Conservation (phyloP, 2,888 invertebrate genomes). For the Campoletis raptor region DNA sequence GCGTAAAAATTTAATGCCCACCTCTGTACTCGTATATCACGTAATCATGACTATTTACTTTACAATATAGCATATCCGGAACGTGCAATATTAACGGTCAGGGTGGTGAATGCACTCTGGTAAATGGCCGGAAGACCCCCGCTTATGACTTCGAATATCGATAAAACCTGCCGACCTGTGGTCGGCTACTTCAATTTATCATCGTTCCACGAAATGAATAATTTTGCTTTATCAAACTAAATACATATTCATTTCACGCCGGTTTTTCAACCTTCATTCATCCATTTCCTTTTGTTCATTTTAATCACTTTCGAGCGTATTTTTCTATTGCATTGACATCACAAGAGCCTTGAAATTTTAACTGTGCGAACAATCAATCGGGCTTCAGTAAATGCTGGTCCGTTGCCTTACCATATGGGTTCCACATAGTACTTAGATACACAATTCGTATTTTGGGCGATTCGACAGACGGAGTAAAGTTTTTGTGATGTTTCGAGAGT, state of each 20-base stretch:
- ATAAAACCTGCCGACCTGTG: constrained; percentile 44
- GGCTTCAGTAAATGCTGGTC: not conserved
- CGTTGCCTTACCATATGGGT: not conserved
- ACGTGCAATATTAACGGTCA: constrained; percentile 48
- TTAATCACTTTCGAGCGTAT: not conserved
- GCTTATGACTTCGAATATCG: constrained; percentile 56
- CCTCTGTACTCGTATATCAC: not conserved
- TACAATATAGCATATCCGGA: constrained; percentile 44
- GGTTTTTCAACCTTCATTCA: not conserved
- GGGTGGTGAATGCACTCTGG: constrained; percentile 46
- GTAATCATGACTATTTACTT: constrained; percentile 46
- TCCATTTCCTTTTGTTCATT: not conserved
- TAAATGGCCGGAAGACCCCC: constrained; percentile 55
- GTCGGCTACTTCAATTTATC: constrained; percentile 47
- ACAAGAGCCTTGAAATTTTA: not conserved
- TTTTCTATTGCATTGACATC: not conserved
- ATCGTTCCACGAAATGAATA: constrained; percentile 43
- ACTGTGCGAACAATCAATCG: not conserved
- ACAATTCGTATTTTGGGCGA: not conserved
- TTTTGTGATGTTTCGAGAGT: not conserved
- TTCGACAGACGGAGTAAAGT: not conserved
- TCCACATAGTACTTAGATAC: not conserved
- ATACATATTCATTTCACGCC: constrained; percentile 48
- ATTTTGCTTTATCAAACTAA: constrained; percentile 43
- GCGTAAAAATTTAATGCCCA: not conserved